Base-by-base conservation (phyloP, 1,140 invertebrate genomes). In the Drosophila oshimai region DNA sequence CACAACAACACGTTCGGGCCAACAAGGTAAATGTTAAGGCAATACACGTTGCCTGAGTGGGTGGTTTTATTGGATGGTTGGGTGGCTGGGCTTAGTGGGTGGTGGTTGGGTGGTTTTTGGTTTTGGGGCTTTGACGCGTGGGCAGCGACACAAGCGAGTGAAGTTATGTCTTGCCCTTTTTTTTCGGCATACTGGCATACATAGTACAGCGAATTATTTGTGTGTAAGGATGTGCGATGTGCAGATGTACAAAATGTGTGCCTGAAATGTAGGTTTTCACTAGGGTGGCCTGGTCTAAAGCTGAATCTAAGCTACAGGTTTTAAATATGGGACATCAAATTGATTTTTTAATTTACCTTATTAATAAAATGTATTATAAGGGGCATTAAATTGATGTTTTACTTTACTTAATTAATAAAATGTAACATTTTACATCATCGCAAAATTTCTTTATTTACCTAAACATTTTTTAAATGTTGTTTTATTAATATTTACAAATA, bases 151-250 rank as follows among this genome's bases (percentile, higher is more conserved):
- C 72, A 78, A 78, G 45, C 67, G 57, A 45, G 72, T 69, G 53
- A 77, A 61, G 69, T 83, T 73, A 76, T 77, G 58, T 65, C 75
- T 58, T 75, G 73, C 53, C 39, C 67, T 53, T 55, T 50, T 50
- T 62, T 61, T 81, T 73, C 68, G 73, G 61, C 78, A 83, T 62
- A 73, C 78, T 81, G 73, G 78, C 78, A 83, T 73, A 83, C 64
- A 83, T 76, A 77, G 68, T 39, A 26, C 29, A n/a, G 55, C 49
- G 46, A 57, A 37, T 55, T 61, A 61, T 36, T 36, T 34, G 53
- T 39, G 22, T 28, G 37, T 46, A n/a, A 15, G 17, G 17, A 36
- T 49, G 47, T 73, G 17, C 17, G 17, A 36, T 49, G 47, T 73
- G 42, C 44, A 12, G 17, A 54, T 51, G 42, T 28, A 46, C 31